Evolutionary conservation across 2,888 invertebrate species (phyloP), one percentile per base, ranked within the genome.

Genomic region (Phyllotreta striolata): DNA sequence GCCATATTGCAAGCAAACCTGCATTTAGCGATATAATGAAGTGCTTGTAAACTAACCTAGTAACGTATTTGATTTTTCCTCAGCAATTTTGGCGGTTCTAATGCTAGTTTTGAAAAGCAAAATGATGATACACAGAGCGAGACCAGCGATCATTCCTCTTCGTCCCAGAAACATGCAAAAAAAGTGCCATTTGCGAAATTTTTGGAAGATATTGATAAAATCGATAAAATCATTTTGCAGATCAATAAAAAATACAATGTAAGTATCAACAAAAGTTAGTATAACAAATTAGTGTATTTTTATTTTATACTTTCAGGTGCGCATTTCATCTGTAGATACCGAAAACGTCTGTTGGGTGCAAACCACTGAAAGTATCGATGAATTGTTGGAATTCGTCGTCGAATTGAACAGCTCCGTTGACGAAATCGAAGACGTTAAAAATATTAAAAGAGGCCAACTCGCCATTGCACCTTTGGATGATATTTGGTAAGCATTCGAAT

Each of bases 261-360:
- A 46, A 63, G 64, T 57, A 57, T 52, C n/a, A n/a, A n/a, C n/a
- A n/a, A n/a, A 24, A 24, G 24, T 24, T 24, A 24, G 2, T 24
- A 24, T 24, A 24, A 24, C 24, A 3, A 24, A 24, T 24, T 4
- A 24, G 2, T 24, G n/a, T 24, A 24, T 24, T 4, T 3, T 24
- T 24, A n/a, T n/a, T 24, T 24, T 24, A 24, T 24, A 24, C 24
- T 69, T 69, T 51, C 63, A 76, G 74, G 70, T 75, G 1, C 62
- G 35, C 6, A 64, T 76, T 34, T 66, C 69, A 6, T 64, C 70
- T 46, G 46, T 70, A 10, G 72, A 71, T 39, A 66, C 63, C n/a
- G 63, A 69, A 14, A 73, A 66, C 43, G 63, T 68, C 13, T 75
- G 69, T 46, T 75, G 74, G 73, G 75, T 70, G 6, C 71, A 71